Base-by-base conservation (phyloP, 2,888 invertebrate genomes). In the Hydroisotoma schaefferi region DNA sequence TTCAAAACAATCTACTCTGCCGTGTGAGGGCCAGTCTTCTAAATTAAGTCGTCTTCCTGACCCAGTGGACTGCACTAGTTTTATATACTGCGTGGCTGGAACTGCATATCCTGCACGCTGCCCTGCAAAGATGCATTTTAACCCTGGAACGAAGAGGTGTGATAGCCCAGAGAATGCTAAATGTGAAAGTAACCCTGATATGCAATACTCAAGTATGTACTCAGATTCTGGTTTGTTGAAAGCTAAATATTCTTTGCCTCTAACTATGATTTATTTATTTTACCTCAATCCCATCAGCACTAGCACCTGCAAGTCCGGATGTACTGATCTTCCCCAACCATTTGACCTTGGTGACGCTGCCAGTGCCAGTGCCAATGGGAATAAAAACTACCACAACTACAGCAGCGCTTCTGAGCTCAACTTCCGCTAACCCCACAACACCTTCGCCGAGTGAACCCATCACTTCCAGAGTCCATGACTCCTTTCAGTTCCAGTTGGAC, bases 401-500 rank as follows among this genome's bases (percentile, higher is more conserved):
- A 15, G 22, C 22, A 15, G n/a, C n/a, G n/a, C n/a, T n/a, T n/a
- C n/a, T n/a, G n/a, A n/a, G n/a, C n/a, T n/a, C n/a, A n/a, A 46
- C 43, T 20, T 20, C 28, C 18, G 15, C 18, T 1, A 15, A 29
- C 15, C 25, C 55, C 8, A 48, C 37, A 12, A 28, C 60, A 12
- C 25, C 57, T 8, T 53, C 58, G 4, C 47, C 55, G 3, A 56
- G 48, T 22, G n/a, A n/a, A n/a, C n/a, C n/a, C n/a, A n/a, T n/a
- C n/a, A 57, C 66, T 15, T 55, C 52, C 18, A 18, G 22, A 1
- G 29, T 64, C 1, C 8, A 56, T 12, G 60, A 64, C 25, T 2
- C 28, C 12, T 22, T 43, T n/a, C 29, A 47, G 12, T 57, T 55
- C 77, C 25, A 75, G 76, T 55, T 67, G 2, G 57, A 59, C 29